Conservation (phyloP, 2,113 vertebrate species). For the Cichladusa arquata region DNA sequence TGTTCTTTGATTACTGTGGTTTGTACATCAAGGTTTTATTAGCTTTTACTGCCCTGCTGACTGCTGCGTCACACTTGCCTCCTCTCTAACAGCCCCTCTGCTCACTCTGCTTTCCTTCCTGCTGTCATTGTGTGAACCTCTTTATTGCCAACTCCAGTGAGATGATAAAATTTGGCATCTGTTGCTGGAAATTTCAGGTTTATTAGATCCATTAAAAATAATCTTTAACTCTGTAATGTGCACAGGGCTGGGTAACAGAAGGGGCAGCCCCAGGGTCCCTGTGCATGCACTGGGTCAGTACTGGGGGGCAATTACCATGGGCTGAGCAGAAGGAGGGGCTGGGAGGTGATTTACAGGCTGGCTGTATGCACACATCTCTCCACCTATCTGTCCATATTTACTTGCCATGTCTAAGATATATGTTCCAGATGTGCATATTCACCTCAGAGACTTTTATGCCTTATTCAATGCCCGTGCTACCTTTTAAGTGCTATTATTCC, state of each 20-base stretch:
- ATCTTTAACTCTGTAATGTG: neutral
- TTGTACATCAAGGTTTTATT: conserved; percentile 25
- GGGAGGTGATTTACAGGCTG: neutral
- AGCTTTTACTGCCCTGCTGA: conserved; percentile 40
- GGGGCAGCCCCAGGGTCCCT: fast-evolving
- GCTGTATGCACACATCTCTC: fast-evolving
- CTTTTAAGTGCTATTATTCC: neutral
- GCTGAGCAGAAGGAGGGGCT: neutral
- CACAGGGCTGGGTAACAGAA: neutral
- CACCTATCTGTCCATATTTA: neutral
- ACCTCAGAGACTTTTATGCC: neutral
- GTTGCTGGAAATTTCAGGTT: conserved; percentile 2
- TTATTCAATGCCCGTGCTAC: fast-evolving
- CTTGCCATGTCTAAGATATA: neutral
- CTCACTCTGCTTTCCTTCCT: neutral
- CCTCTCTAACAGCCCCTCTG: neutral
- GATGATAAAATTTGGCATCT: conserved; percentile 8
- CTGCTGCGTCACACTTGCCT: neutral
- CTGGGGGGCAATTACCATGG: fast-evolving
- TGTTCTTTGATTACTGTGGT: neutral
- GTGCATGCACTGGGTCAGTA: neutral
- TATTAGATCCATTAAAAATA: conserved; percentile 9
- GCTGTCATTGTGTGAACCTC: neutral
- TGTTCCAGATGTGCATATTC: neutral
- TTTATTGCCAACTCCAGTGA: neutral